These are phyloP conservation scores for Phymastichus coffea DNA, from an alignment of 1,140 invertebrate species.

Conservation along the genomic window DNA sequence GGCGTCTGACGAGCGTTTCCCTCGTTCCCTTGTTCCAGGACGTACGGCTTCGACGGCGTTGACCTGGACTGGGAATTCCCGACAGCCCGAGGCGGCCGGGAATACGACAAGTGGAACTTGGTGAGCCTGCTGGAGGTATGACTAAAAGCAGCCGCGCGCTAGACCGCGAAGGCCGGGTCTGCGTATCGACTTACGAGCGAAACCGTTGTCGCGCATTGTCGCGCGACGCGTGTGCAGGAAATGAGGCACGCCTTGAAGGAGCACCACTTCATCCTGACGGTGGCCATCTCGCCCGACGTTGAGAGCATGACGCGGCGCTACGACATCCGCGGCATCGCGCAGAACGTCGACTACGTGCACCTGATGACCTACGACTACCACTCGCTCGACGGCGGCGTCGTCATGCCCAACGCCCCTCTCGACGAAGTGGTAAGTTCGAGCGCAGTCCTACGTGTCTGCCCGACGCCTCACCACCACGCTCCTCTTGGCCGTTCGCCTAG, in stretches of 20 bases:
- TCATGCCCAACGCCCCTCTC: conserved; percentile 74
- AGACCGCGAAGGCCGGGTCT: no score
- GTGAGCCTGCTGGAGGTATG: conserved; percentile 70
- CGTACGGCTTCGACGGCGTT: conserved; percentile 78
- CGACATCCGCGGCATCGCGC: conserved; percentile 70
- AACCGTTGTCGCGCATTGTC: not conserved
- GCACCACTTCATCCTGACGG: conserved; percentile 67
- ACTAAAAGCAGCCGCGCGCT: not conserved
- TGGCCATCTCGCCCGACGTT: conserved; percentile 74
- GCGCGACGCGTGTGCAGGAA: conserved; percentile 59
- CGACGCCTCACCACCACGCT: no score
- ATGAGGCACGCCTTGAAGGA: conserved; percentile 62
- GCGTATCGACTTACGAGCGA: no score
- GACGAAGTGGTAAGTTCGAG: conserved; percentile 37
- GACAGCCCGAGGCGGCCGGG: conserved; percentile 68
- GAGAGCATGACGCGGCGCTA: conserved; percentile 73
- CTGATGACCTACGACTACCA: conserved; percentile 92
- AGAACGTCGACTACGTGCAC: conserved; percentile 79
- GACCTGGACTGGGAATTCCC: conserved; percentile 84
- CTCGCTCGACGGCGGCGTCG: conserved; percentile 75
- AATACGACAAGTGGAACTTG: conserved; percentile 77
- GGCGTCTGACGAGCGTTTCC: not conserved
- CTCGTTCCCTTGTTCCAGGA: conserved; percentile 51
- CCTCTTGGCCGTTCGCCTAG: conserved; percentile 43
- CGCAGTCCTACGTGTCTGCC: no score